Base-by-base conservation (phyloP, 2,113 vertebrate species). In the Carettochelys insculpta region DNA sequence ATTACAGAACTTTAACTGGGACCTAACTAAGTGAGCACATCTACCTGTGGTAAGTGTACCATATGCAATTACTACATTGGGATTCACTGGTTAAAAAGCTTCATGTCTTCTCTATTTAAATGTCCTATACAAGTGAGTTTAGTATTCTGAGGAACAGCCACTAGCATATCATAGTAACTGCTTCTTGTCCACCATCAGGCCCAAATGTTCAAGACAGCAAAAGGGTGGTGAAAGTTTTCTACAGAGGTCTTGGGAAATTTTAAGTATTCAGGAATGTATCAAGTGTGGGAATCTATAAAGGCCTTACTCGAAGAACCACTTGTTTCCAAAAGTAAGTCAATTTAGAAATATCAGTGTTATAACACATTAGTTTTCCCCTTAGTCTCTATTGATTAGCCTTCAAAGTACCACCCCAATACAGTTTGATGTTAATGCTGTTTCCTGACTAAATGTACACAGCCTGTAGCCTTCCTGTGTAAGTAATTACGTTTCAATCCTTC, bases 391-490 rank as follows among this genome's bases (percentile, higher is more conserved):
- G 0, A 52, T 2, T 24, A 80, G 38, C 12, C 20, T 81, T 85
- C 3, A 54, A 47, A 87, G 19, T 7, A 45, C 34, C 53, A n/a
- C 4, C 34, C 61, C 34, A 65, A 19, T 65, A 50, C 14, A 50
- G 14, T n/a, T n/a, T 19, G 31, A 38, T 78, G 79, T 17, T 8
- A 41, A 4, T 51, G 78, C 16, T 22, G 20, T 71, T 11, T 29
- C 17, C 34, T 80, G 5, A 6, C 31, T 50, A 85, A 85, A 24
- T n/a, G 78, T 0, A 0, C 34, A 78, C 75, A 25, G 68, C 1
- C 16, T 25, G 6, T 4, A 41, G 8, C 29, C n/a, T 25, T 77
- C 20, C 25, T 45, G 45, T 50, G 45, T 82, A 85, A 85, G 7
- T 16, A 76, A 41, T 10, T 73, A 43, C n/a, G 29, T 29, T 78